Evolutionary conservation across 2,797 vertebrate genomes (phyloP), one percentile per base, ranked within the genome.

Genomic region (Loriculus beryllinus): DNA sequence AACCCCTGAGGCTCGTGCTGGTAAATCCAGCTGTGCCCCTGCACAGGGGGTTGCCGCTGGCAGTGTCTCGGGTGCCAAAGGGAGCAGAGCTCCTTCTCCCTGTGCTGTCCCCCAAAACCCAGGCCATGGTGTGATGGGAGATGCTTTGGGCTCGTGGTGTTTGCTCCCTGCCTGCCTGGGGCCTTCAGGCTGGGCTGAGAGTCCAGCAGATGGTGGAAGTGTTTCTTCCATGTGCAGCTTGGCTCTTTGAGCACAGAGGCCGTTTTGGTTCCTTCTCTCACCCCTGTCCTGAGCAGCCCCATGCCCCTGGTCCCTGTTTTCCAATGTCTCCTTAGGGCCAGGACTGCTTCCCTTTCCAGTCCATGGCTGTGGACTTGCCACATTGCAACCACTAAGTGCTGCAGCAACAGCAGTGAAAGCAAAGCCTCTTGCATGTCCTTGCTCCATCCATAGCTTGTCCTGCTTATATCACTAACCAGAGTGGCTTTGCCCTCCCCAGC

Each of bases 401-500:
- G 82, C 13, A 7, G 59, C 70, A 51, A 3, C 92, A 84, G 80
- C 93, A 85, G 71, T 40, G 78, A 81, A 88, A 84, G 64, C 79
- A 76, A 72, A 82, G 54, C 85, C 51, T 88, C 49, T 31, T 90
- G 87, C 86, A 92, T 92, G 86, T 87, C 86, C 72, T 70, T 76
- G 71, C 88, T 85, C 93, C 62, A 31, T 86, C 90, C 78, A 40
- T 37, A 26, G 84, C 90, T 95, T 86, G 59, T 71, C 88, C 81
- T 91, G 75, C 92, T 82, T 82, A 18, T 64, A 25, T 75, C 68
- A 40, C 33, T 40, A 2, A 29, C 76, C 65, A 43, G 71, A 54
- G 0, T 4, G 2, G 63, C 82, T 90, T 74, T 1, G 1, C 74
- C 71, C 35, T 83, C 45, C 77, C 79, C 85, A 83, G 93, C 93